Conservation (phyloP, 2,888 invertebrate genomes). For the Andrena bicolor region DNA sequence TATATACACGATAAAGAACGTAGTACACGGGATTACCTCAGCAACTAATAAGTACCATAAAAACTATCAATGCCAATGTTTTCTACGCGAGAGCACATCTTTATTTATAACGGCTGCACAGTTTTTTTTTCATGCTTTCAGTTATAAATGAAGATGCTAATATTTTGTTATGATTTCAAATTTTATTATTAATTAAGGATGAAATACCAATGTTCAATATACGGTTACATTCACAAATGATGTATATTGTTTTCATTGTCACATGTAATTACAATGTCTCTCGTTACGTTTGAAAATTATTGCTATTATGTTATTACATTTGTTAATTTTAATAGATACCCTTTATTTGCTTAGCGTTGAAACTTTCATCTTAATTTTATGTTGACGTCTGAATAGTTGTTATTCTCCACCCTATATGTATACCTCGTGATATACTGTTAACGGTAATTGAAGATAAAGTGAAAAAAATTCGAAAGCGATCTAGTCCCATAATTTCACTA, state of each 20-base stretch:
- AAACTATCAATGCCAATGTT: slow-evolving; percentile 38
- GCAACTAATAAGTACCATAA: slow-evolving; percentile 42
- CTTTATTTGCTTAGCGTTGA: slow-evolving; percentile 39
- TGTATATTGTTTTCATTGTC: slow-evolving; percentile 33
- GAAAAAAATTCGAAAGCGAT: slow-evolving; percentile 35
- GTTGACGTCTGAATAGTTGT: slow-evolving; percentile 28
- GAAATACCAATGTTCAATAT: slow-evolving; percentile 47
- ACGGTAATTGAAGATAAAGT: neutral
- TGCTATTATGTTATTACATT: slow-evolving; percentile 53
- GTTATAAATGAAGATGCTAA: slow-evolving; percentile 57
- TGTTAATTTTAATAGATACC: slow-evolving; percentile 48
- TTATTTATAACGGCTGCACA: slow-evolving; percentile 41
- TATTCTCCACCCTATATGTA: slow-evolving; percentile 3
- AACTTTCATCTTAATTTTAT: slow-evolving; percentile 34
- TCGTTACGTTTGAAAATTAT: slow-evolving; percentile 61
- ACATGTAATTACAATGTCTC: slow-evolving; percentile 26
- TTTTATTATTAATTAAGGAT: slow-evolving; percentile 53
- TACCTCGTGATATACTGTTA: slow-evolving; percentile 19
- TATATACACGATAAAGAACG: slow-evolving; percentile 24
- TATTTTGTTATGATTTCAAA: slow-evolving; percentile 58
- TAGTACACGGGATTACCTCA: slow-evolving; percentile 38
- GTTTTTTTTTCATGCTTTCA: slow-evolving; percentile 20
- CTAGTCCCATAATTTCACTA: slow-evolving; percentile 40
- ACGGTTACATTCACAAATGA: slow-evolving; percentile 33
- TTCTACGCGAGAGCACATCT: slow-evolving; percentile 37